Base-by-base conservation (phyloP, 2,888 invertebrate genomes). In the Pharmacophagus antenor region DNA sequence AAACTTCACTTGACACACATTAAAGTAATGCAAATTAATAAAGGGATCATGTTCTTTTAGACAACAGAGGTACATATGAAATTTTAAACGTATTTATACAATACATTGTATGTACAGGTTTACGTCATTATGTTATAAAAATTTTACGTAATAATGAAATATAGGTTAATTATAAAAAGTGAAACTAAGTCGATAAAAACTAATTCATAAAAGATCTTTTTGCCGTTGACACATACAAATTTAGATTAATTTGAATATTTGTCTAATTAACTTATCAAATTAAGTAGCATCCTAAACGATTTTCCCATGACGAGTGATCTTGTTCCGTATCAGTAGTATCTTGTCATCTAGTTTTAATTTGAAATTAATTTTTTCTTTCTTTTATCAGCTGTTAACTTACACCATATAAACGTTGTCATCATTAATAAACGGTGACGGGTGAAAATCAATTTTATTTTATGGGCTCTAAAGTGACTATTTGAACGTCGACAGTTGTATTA, bases 401-500 rank as follows among this genome's bases (percentile, higher is more conserved):
- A 12, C 58, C 51, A 52, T 18, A 31, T 18, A 15, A n/a, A 4
- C 20, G 42, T 1, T 52, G 31, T 44, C 46, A 46, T 46, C 51
- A 46, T 51, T 31, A 37, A 21, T 47, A 52, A 46, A 18, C 2
- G n/a, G 4, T 27, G 59, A 42, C 51, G 37, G 47, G 41, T 23
- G n/a, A 56, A 50, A 57, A 23, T 46, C 53, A 49, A 20, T 50
- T 23, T 50, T 55, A 60, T 55, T 50, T 55, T 44, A 55, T 22
- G 7, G 22, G 17, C 25, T 12, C 12, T 54, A 53, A 54, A 49
- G 53, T 53, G 20, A n/a, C 23, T 54, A 55, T 55, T 60, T 42
- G 18, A n/a, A 21, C 15, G 42, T 53, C 58, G 56, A 49, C 31
- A 48, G 56, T 55, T 61, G 55, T 63, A 68, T 63, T 59, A 57